Evolutionary conservation across 2,797 vertebrate species (phyloP), one percentile per base, ranked within the genome.

Genomic region (Alectoris magna): DNA sequence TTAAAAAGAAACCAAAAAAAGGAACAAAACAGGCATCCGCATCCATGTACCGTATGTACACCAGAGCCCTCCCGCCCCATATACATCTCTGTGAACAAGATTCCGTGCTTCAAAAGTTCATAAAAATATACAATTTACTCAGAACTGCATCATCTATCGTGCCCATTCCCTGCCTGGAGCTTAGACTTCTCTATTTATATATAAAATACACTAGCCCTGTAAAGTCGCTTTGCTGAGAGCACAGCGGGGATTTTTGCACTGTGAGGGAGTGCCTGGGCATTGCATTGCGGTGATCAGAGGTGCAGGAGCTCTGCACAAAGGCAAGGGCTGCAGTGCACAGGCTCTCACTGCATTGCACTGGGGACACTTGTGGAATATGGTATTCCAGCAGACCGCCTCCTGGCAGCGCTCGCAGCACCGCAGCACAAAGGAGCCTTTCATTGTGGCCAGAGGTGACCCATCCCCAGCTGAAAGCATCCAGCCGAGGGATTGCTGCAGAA

Each of bases 111-210:
- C 78, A 88, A 82, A 91, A 96, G 72, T 96, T 95, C 97, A 96
- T 96, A 97, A 97, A 98, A 98, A 98, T 97, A 98, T 90, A 97
- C 96, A 96, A 69, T 97, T 94, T 96, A 75, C 91, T 95, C 96
- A 94, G 87, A 94, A 91, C 80, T 90, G 95, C 91, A 89, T 64
- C 91, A 89, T 64, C 82, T 44, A 5, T 75, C 88, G 86, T 64
- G 88, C 94, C 94, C 63, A 4, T 46, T 69, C 93, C 95, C 95
- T 17, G 59, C 92, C 95, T 16, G 89, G 89, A 93, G 94, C 93
- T 67, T 53, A 87, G 93, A 69, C 49, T 93, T 84, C 85, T 95
- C 76, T 94, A 84, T 39, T 63, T 94, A 24, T 44, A 14, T 97
- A 97, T 67, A 98, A 97, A 97, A 97, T 72, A 93, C 87, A 88